Conservation (phyloP, 2,888 invertebrate species). For the Noctua janthina region DNA sequence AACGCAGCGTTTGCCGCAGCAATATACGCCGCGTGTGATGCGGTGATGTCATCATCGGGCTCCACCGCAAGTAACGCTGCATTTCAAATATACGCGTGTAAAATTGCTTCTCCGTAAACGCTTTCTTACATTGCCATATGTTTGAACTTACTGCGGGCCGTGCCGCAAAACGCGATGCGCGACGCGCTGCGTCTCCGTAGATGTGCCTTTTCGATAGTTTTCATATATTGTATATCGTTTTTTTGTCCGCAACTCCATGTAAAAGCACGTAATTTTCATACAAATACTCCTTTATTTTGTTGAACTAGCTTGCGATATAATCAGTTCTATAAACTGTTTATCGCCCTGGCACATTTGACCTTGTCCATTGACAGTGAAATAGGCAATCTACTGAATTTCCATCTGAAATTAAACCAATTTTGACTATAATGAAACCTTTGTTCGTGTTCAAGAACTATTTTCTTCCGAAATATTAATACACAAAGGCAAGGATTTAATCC, state of each 20-base stretch:
- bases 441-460: not conserved
- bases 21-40: too few species aligned
- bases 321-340: slow-evolving; percentile 4
- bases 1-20: too few species aligned
- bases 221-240: not conserved
- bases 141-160: too few species aligned
- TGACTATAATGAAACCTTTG: not conserved
- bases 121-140: too few species aligned
- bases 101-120: too few species aligned
- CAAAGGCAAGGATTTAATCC: not conserved
- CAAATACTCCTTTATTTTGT: slow-evolving; percentile 2
- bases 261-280: not conserved
- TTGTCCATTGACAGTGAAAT: slow-evolving; percentile 23
- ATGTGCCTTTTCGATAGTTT: too few species aligned
- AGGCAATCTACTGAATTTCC: slow-evolving; percentile 6
- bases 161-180: too few species aligned
- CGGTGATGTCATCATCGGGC: too few species aligned
- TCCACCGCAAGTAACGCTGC: too few species aligned
- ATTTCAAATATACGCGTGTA: too few species aligned
- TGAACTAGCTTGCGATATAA: not conserved
- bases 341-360: not conserved
- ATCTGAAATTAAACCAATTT: not conserved
- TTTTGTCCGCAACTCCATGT: not conserved
- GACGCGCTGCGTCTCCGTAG: too few species aligned
- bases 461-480: not conserved